These are phyloP conservation scores for Lingula anatina DNA, from an alignment of 2,888 invertebrate genomes.

Conservation along the genomic window DNA sequence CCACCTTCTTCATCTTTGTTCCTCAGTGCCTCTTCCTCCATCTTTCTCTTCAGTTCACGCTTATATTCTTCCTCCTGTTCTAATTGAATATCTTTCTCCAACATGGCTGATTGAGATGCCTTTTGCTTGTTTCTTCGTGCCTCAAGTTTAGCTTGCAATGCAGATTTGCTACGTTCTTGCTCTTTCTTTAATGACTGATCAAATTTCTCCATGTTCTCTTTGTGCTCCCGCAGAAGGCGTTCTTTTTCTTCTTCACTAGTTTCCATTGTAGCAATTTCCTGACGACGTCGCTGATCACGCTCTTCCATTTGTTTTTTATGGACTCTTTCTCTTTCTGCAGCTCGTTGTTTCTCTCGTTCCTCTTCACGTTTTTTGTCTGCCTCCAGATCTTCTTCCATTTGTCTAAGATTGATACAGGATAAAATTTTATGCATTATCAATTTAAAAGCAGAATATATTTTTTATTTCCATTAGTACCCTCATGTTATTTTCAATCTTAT, in stretches of 20 bases:
- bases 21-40: no score
- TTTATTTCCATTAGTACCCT: no score
- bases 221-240: slow-evolving; percentile 33
- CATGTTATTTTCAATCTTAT: no score
- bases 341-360: slow-evolving; percentile 28
- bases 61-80: slow-evolving; percentile 24
- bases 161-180: slow-evolving; percentile 20
- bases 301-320: slow-evolving; percentile 34
- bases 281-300: slow-evolving; percentile 21
- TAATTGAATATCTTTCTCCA: slow-evolving; percentile 26
- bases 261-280: slow-evolving; percentile 28
- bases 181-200: slow-evolving; percentile 25
- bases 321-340: slow-evolving; percentile 30
- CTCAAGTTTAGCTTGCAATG: slow-evolving; percentile 31
- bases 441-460: no score
- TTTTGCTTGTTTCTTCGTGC: slow-evolving; percentile 31
- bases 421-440: no score
- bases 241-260: slow-evolving; percentile 32
- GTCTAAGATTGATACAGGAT: no score
- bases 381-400: slow-evolving; percentile 33
- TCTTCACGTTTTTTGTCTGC: slow-evolving; percentile 32
- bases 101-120: slow-evolving; percentile 25
- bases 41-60: slow-evolving; percentile 12
- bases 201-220: slow-evolving; percentile 30
- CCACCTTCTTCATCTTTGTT: no score